A percentile compares a stretch with the other conserved stretches of the same genome.
These are phyloP conservation scores for Diloba caeruleocephala DNA, from an alignment of 2,888 invertebrate genomes.

Conservation along the genomic window DNA sequence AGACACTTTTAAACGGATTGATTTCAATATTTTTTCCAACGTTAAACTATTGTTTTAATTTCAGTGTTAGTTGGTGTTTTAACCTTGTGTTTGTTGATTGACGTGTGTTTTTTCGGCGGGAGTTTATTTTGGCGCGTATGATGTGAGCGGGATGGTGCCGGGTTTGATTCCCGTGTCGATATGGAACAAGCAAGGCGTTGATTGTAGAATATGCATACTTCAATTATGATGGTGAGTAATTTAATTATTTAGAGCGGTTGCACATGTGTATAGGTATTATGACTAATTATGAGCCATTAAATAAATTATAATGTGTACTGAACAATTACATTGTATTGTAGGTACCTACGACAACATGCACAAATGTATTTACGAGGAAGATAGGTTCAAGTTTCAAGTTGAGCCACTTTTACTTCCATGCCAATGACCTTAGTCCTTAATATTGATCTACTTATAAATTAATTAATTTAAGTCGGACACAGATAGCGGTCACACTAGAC, in stretches of 20 bases:
- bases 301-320: neutral
- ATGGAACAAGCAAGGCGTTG: conserved; percentile 69
- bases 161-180: conserved; percentile 76
- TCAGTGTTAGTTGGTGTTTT: conserved; percentile 74
- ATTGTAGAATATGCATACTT: conserved; percentile 79
- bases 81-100: conserved; percentile 86
- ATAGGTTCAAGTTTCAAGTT: conserved; percentile 7
- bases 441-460: conserved; percentile 1
- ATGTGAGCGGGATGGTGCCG: conserved; percentile 79
- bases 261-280: neutral
- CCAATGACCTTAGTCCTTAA: conserved; percentile 15
- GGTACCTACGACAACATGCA: neutral
- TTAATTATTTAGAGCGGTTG: conserved; percentile 19
- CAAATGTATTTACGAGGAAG: conserved; percentile 3
- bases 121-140: conserved; percentile 84
- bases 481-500: neutral
- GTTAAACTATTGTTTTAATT: conserved; percentile 60
- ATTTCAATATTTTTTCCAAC: conserved; percentile 28
- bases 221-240: conserved; percentile 85
- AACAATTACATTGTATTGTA: conserved; percentile 2
- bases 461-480: no score
- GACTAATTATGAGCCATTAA: neutral
- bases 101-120: conserved; percentile 74
- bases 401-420: conserved; percentile 18
- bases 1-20: conserved; percentile 34